phyloP scores from a whole-genome alignment of 1,140 invertebrate genomes.

The Aporrectodea caliginosa region DNA sequence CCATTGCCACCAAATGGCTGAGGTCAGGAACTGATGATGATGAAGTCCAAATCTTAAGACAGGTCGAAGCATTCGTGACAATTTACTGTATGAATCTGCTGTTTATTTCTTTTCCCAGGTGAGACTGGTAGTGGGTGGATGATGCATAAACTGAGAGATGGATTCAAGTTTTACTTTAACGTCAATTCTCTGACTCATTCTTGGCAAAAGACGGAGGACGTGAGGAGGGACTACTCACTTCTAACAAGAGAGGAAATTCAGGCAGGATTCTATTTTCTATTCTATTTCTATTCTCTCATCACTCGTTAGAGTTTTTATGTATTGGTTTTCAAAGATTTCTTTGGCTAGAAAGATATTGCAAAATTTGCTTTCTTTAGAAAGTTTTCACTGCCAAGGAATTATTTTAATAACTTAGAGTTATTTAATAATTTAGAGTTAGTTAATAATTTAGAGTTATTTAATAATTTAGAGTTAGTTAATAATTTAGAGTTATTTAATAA shows the following conservation, averaged over 20 bases:
- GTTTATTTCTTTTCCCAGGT: slow-evolving; percentile 33
- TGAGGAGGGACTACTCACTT: slow-evolving; percentile 48
- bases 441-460: too few relatives aligned
- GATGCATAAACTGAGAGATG: slow-evolving; percentile 51
- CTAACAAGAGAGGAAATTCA: slow-evolving; percentile 54
- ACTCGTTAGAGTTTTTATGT: neutral
- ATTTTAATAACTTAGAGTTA: too few relatives aligned
- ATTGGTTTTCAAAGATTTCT: neutral
- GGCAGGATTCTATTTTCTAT: slow-evolving; percentile 35
- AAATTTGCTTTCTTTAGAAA: too few relatives aligned
- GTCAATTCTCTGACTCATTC: slow-evolving; percentile 40
- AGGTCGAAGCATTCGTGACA: too few relatives aligned
- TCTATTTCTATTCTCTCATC: neutral
- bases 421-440: too few relatives aligned
- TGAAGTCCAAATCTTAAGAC: too few relatives aligned
- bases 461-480: too few relatives aligned
- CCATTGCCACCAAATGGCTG: too few relatives aligned
- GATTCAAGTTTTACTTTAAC: slow-evolving; percentile 54
- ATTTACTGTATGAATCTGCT: neutral
- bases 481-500: too few relatives aligned
- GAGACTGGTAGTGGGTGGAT: slow-evolving; percentile 52
- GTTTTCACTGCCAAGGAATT: too few relatives aligned
- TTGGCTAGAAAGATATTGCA: too few relatives aligned
- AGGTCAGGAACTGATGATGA: too few relatives aligned
- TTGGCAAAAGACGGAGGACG: slow-evolving; percentile 44